Percentiles rank a stretch among this genome's conserved stretches.
Evolutionary conservation across 2,113 vertebrate species (phyloP).

Genomic region (Scartelaos histophorus): DNA sequence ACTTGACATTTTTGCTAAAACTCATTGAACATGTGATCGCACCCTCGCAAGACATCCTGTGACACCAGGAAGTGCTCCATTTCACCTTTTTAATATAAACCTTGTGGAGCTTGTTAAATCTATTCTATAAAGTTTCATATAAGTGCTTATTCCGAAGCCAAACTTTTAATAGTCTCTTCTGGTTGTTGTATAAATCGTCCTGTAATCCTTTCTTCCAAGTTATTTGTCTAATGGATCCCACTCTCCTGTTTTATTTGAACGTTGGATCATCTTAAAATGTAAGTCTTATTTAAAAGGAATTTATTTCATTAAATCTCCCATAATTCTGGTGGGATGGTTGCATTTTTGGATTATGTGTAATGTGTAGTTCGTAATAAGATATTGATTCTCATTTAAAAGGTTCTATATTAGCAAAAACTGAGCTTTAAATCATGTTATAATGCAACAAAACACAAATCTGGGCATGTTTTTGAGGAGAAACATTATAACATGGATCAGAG

Average conservation of each 20-base stretch:
- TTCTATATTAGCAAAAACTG: too few species aligned
- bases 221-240: slow-evolving; percentile 22
- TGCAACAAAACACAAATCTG: too few species aligned
- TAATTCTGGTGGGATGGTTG: neutral
- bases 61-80: neutral
- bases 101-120: neutral
- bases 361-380: neutral
- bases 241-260: slow-evolving; percentile 17
- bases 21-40: neutral
- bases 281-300: slow-evolving; percentile 12
- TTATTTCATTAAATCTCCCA: slow-evolving; percentile 5
- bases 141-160: neutral
- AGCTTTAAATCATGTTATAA: too few species aligned
- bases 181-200: slow-evolving; percentile 15
- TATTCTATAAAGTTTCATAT: neutral
- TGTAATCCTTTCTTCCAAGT: slow-evolving; percentile 23
- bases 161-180: slow-evolving; percentile 5
- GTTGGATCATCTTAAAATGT: slow-evolving; percentile 7
- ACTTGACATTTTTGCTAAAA: neutral
- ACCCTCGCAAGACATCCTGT: neutral
- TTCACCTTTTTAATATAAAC: slow-evolving; percentile 1
- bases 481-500: too few species aligned
- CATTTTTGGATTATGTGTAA: neutral
- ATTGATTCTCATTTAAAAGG: neutral
- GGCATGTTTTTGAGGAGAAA: too few species aligned